phyloP scores from a whole-genome alignment of 2,113 vertebrate species.

The Muntiacus muntjak region DNA sequence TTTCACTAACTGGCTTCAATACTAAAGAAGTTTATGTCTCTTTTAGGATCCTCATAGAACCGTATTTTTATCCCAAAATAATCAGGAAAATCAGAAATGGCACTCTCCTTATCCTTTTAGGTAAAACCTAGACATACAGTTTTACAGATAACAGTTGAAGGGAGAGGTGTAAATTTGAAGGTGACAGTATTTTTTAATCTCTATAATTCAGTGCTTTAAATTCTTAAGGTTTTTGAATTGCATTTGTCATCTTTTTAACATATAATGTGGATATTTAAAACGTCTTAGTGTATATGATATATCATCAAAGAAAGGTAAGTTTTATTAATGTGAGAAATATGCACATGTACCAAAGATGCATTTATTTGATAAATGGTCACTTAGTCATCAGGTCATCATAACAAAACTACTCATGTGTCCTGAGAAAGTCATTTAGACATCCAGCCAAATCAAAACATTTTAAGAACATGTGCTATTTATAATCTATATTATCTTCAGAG shows the following conservation, averaged over 20 bases:
- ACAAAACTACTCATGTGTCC: background rate
- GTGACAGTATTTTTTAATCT: slow-evolving; percentile 1
- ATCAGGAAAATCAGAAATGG: background rate
- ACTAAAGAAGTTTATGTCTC: background rate
- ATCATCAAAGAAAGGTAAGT: slow-evolving; percentile 5
- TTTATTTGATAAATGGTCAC: background rate
- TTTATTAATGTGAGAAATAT: background rate
- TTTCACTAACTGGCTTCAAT: background rate
- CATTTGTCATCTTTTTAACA: background rate
- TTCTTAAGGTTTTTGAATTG: background rate
- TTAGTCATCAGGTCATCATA: background rate
- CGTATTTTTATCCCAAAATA: slow-evolving; percentile 41
- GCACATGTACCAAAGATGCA: background rate
- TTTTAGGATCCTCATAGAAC: background rate
- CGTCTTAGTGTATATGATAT: background rate
- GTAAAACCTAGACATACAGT: background rate
- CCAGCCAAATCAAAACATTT: slow-evolving; percentile 11
- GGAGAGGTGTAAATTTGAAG: slow-evolving; percentile 1
- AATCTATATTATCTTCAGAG: background rate
- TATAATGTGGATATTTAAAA: background rate
- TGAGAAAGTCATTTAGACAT: background rate
- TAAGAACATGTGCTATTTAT: background rate
- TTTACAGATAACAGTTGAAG: background rate
- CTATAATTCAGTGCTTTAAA: slow-evolving; percentile 23
- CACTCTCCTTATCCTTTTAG: background rate